Evolutionary conservation across 2,797 vertebrate genomes (phyloP), one percentile per base, ranked within the genome.

Genomic region (Macropodus opercularis): DNA sequence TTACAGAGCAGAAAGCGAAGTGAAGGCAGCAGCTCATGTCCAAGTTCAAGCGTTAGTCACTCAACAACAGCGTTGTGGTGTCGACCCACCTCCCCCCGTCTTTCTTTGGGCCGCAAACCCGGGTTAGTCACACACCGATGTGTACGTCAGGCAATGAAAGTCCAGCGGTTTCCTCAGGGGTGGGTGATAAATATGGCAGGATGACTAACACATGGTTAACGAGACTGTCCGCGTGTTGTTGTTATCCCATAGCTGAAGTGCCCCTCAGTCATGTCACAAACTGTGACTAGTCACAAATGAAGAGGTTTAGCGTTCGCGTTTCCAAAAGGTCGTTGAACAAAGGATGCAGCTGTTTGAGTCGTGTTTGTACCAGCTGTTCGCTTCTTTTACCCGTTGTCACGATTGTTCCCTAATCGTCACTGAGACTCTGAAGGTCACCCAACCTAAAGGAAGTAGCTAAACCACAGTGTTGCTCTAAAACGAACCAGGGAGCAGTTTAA

Each of bases 1-100:
- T 69, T 49, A 65, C 47, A 75, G 63, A 80, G 46, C 59, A 69
- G 55, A 70, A 63, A 68, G 68, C 46, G 68, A 69, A 80, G 69
- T 80, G 66, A 77, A 81, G 44, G 69, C 61, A 47, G 44, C 57
- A 63, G 63, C 71, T 57, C 4, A 2, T 40, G 61, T 69, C 58
- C 63, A 81, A 69, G 51, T 79, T 72, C 35, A 66, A 74, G 63
- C 42, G 17, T 86, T 74, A 78, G 74, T 90, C 81, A 88, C 56
- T 75, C 63, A 66, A 34, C 72, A 81, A 66, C 15, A 0, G 86
- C 50, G 70, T 75, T 87, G 79, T 83, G 86, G 85, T 67, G 41
- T 41, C 84, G 80, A 81, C 74, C 72, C 41, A 18, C 60, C 34
- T 63, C 56, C 38, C 61, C 31, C 21, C 29, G 39, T 40, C 59